Conservation (phyloP, 2,113 vertebrate species). For the Tautogolabrus adspersus region DNA sequence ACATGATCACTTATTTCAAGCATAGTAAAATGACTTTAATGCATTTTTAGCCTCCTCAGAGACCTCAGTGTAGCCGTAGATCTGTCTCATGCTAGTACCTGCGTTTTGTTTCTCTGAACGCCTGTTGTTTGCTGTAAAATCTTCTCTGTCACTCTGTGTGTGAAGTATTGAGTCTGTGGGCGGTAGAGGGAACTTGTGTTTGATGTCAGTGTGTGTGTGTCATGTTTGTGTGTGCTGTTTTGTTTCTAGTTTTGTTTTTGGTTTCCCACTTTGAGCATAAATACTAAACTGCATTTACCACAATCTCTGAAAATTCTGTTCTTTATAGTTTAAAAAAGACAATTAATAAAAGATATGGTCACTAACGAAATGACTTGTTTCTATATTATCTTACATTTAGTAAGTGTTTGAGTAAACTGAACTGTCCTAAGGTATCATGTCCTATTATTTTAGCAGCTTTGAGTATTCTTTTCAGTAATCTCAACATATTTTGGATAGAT, state of each 20-base stretch:
- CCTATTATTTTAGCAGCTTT: not conserved
- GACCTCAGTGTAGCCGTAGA: constrained; percentile 11
- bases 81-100: constrained; percentile 6
- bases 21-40: constrained; percentile 7
- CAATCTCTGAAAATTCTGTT: not conserved
- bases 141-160: not conserved
- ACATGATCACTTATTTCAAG: not conserved
- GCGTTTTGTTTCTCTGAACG: constrained; percentile 7
- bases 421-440: not conserved
- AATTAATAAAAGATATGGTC: constrained; percentile 44
- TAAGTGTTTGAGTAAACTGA: not conserved
- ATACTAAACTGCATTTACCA: constrained; percentile 9
- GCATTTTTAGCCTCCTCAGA: constrained; percentile 17
- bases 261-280: constrained; percentile 5
- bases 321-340: constrained; percentile 19
- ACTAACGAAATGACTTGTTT: not conserved
- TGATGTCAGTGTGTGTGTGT: constrained; percentile 18
- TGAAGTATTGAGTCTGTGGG: constrained; percentile 4
- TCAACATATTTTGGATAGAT: too few species aligned
- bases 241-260: constrained; percentile 32
- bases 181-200: constrained; percentile 1
- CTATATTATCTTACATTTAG: not conserved
- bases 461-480: not conserved
- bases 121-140: constrained; percentile 7
- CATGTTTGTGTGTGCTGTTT: constrained; percentile 20